Base-by-base conservation (phyloP, 2,797 vertebrate species). In the Crenichthys baileyi region DNA sequence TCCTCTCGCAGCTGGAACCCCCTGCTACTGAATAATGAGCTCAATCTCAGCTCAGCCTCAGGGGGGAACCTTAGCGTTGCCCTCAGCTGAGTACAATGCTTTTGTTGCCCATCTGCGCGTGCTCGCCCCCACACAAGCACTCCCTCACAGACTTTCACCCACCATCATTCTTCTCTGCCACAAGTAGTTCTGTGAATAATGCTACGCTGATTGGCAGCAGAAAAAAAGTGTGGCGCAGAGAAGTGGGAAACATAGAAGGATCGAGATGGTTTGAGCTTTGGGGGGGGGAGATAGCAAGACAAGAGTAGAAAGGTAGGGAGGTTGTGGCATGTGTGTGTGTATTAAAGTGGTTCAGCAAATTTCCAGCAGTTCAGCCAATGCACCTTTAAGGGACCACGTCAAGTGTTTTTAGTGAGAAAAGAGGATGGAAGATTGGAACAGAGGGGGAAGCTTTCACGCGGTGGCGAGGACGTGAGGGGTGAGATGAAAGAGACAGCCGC, bases 1-100 rank as follows among this genome's bases (percentile, higher is more conserved):
- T 89, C 82, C 51, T 77, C 80, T 79, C 88, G 86, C 91, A 90
- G 91, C 90, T 89, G 85, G 92, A 89, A 79, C 79, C 87, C 83
- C 82, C 88, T 90, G 83, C 82, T 55, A 60, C 88, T 91, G 89
- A 92, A 90, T 93, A 90, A 94, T 90, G 90, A 91, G 90, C 88
- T 89, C 89, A 83, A 90, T 94, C 90, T 91, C 86, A 79, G 87
- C 88, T 80, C 77, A 74, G 82, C 88, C 91, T 88, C 83, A 12
- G 87, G 75, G 73, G 75, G 76, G 78, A 76, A 76, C 72, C 83
- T 90, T 53, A 61, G 86, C 88, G 79, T 79, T 75, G 41, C 81
- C 89, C 85, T 83, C 81, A 87, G 85, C 85, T 91, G 83, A 86
- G 82, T 77, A 78, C 79, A 46, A 70, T 79, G 83, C 89, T 92